A percentile compares a stretch with the other conserved stretches of the same genome.
These are phyloP conservation scores for Tapirus terrestris DNA, from an alignment of 2,113 vertebrate genomes.

Conservation along the genomic window DNA sequence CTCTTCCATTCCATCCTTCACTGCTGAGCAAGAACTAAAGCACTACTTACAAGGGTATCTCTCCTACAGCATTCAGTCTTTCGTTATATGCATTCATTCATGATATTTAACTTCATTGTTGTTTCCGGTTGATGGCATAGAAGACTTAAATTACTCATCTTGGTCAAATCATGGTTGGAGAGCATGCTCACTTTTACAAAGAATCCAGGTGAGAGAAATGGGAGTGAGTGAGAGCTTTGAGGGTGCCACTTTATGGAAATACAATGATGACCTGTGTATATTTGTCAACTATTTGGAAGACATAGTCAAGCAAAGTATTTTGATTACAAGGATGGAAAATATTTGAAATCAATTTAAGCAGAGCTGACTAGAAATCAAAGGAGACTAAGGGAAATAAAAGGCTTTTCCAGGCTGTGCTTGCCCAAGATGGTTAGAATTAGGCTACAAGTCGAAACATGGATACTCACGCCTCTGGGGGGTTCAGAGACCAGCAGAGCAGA, in stretches of 20 bases:
- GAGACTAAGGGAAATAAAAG: neutral
- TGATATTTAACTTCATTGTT: neutral
- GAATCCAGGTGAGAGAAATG: neutral
- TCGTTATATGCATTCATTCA: neutral
- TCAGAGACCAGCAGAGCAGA: neutral
- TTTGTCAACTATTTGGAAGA: neutral
- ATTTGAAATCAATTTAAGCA: neutral
- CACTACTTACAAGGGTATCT: neutral
- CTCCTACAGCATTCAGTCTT: neutral
- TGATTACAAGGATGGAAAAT: neutral
- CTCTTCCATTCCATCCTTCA: neutral
- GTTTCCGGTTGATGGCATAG: neutral
- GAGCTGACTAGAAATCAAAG: neutral
- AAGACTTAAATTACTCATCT: neutral
- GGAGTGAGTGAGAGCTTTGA: neutral
- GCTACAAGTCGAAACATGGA: neutral
- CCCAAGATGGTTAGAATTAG: neutral
- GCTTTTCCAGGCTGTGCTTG: neutral
- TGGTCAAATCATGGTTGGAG: neutral
- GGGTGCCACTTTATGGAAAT: neutral
- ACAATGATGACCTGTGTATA: neutral
- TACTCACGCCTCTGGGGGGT: neutral
- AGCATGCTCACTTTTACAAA: neutral
- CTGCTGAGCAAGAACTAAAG: neutral
- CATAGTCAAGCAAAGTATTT: neutral